Evolutionary conservation across 2,797 vertebrate species (phyloP).

Genomic region (Tragopan temminckii): DNA sequence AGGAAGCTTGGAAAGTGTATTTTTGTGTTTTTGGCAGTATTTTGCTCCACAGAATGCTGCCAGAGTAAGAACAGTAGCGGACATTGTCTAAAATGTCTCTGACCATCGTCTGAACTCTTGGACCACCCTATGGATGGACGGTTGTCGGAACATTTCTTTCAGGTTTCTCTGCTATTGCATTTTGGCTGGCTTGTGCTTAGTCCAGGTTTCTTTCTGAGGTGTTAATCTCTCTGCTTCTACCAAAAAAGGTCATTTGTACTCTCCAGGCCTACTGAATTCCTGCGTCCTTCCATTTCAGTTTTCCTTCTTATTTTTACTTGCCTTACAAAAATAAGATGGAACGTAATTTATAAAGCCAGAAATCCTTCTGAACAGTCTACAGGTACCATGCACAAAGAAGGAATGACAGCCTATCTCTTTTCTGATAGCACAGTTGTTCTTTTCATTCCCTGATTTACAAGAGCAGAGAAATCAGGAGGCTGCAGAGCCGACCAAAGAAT

Average conservation of each 20-base stretch:
- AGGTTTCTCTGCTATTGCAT: constrained; percentile 19
- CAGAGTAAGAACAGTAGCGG: constrained; percentile 66
- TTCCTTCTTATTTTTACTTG: constrained; percentile 60
- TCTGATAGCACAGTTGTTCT: neutral
- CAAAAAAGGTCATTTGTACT: constrained; percentile 52
- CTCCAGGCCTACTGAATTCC: constrained; percentile 40
- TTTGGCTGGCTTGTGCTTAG: constrained; percentile 47
- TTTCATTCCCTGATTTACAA: constrained; percentile 45
- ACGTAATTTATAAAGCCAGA: constrained; percentile 52
- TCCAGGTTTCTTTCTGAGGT: constrained; percentile 46
- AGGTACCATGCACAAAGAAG: constrained; percentile 34
- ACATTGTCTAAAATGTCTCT: constrained; percentile 53
- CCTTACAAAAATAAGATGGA: constrained; percentile 8
- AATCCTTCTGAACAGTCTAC: constrained; percentile 37
- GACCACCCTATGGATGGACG: constrained; percentile 62
- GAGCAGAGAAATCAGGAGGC: neutral
- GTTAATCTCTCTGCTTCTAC: constrained; percentile 60
- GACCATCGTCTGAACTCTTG: constrained; percentile 62
- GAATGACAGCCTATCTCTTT: constrained; percentile 30
- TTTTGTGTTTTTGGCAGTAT: constrained; percentile 53
- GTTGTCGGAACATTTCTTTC: constrained; percentile 48
- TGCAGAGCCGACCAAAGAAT: neutral
- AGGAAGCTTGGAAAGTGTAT: constrained; percentile 49
- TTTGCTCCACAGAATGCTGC: constrained; percentile 45
- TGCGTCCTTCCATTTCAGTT: constrained; percentile 51